Evolutionary conservation across 2,113 vertebrate genomes (phyloP), one percentile per base, ranked within the genome.

Genomic region (Colistium nudipinnis): DNA sequence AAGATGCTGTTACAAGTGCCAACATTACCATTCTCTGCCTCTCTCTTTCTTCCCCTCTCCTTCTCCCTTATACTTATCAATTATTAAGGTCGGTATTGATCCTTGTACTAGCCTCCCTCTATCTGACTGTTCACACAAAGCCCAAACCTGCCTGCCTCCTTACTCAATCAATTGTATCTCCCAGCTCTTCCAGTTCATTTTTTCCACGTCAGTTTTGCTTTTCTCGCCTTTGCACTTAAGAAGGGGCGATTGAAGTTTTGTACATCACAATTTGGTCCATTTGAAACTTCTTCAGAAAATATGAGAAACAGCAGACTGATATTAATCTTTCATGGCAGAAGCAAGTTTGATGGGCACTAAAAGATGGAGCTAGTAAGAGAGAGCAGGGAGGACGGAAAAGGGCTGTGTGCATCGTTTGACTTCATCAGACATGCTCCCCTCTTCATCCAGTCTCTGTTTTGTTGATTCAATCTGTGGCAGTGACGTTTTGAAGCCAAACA

Each of bases 51-150:
- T 67, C 55, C 67, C 70, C 55, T 78, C 78, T 81, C 65, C 59
- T 38, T 87, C 86, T 90, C 80, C 83, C 86, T 83, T 84, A 66
- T 83, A 82, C 91, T 92, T 92, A 93, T 94, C 90, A 94, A 94
- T 94, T 93, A 94, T 94, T 94, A 93, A 93, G 88, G 89, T 87
- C 25, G 31, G 60, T 90, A 94, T 94, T 87, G 93, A 94, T 93
- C 92, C 85, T 85, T 90, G 90, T 90, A 89, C 89, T 91, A 86
- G 62, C 86, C 89, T 87, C 80, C 89, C 89, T 93, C 89, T 90
- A 92, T 92, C 91, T 90, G 85, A 74, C 87, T 87, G 89, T 91
- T 91, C 89, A 89, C 92, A 90, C 89, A 92, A 91, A 90, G 89
- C 90, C 84, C 78, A 89, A 87, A 91, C 82, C 89, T 80, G 76